Percentiles rank a stretch among this genome's conserved stretches.
Evolutionary conservation across 2,888 invertebrate genomes (phyloP).

Genomic region (Calliscelio sp.): DNA sequence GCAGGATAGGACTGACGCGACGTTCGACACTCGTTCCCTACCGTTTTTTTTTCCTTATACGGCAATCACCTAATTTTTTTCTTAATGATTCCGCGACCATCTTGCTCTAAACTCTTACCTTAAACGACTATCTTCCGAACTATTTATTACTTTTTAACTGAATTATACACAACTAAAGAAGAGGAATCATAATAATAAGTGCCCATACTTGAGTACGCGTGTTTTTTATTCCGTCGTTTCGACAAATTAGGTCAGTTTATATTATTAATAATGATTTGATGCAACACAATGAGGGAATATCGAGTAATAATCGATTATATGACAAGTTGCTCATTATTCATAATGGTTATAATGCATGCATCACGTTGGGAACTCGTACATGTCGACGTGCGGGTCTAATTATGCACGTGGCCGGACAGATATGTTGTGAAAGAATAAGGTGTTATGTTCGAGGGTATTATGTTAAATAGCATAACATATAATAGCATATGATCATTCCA

Average conservation of each 20-base stretch:
- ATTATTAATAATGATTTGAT: conserved; percentile 41
- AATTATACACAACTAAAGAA: not conserved
- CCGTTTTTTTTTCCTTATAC: too few relatives aligned
- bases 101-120: too few relatives aligned
- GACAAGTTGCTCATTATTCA: conserved; percentile 57
- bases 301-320: conserved; percentile 54
- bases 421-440: conserved; percentile 35
- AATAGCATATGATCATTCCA: too few relatives aligned
- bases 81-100: too few relatives aligned
- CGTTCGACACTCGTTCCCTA: too few relatives aligned
- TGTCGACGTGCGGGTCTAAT: conserved; percentile 40
- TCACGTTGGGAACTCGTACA: conserved; percentile 41
- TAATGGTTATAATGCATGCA: conserved; percentile 57
- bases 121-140: too few relatives aligned
- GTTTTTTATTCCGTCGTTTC: not conserved
- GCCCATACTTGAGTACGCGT: not conserved
- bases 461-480: not conserved
- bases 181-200: too few relatives aligned
- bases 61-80: too few relatives aligned
- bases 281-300: conserved; percentile 34
- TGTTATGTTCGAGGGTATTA: not conserved
- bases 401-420: conserved; percentile 30
- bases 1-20: too few relatives aligned
- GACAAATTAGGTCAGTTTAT: conserved; percentile 45
- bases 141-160: conserved; percentile 7